Evolutionary conservation across 2,888 invertebrate species (phyloP).

Genomic region (Parascotia fuliginaria): DNA sequence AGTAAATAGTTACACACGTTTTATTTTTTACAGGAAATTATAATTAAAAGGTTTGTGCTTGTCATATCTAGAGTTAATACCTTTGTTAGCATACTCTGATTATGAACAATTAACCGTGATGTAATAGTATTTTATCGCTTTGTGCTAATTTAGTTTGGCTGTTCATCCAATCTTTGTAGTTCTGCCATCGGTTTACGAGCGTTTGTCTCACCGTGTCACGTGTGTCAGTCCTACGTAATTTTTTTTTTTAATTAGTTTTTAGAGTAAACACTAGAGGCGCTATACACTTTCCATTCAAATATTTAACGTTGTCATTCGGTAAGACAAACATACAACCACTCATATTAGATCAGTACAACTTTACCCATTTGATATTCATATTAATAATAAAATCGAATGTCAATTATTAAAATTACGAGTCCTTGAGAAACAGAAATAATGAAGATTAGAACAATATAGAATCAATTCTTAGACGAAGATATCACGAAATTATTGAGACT

Average conservation of each 20-base stretch:
- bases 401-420: constrained; percentile 22
- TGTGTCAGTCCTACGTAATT: too few species aligned
- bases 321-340: too few species aligned
- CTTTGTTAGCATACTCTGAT: constrained; percentile 64
- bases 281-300: too few species aligned
- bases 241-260: too few species aligned
- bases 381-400: constrained; percentile 26
- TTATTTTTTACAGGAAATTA: constrained; percentile 54
- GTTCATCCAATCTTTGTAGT: constrained; percentile 34
- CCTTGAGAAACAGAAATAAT: constrained; percentile 58
- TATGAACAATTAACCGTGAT: constrained; percentile 64
- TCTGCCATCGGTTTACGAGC: too few species aligned
- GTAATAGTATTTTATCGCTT: constrained; percentile 57
- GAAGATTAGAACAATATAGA: constrained; percentile 48
- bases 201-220: too few species aligned
- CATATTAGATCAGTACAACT: constrained; percentile 25
- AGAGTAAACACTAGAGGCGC: too few species aligned
- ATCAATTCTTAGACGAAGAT: constrained; percentile 38
- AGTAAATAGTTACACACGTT: constrained; percentile 60
- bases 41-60: constrained; percentile 61
- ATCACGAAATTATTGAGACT: constrained; percentile 50
- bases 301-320: too few species aligned
- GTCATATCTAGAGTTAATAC: constrained; percentile 61
- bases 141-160: constrained; percentile 43
- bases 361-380: constrained; percentile 37